Evolutionary conservation across 2,797 vertebrate species (phyloP).

Genomic region (Gorsachius magnificus): DNA sequence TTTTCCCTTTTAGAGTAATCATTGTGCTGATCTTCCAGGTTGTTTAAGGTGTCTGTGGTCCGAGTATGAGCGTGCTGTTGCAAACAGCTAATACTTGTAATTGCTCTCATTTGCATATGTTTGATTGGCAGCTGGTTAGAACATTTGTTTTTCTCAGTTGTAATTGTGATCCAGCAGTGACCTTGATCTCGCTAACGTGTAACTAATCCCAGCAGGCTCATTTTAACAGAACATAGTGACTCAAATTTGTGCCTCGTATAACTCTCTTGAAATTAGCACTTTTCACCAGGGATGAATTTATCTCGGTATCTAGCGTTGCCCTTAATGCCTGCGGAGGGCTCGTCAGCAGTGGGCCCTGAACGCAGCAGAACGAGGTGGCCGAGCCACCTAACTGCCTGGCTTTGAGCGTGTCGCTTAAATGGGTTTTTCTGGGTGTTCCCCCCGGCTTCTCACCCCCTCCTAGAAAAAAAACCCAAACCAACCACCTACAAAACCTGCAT

Average conservation of each 20-base stretch:
- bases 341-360: background rate
- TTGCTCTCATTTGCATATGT: background rate
- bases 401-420: background rate
- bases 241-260: background rate
- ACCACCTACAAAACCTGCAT: background rate
- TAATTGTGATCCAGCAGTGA: background rate
- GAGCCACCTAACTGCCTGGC: background rate
- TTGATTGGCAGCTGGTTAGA: background rate
- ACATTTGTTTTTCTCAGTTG: background rate
- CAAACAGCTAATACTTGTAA: background rate
- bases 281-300: background rate
- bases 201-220: background rate
- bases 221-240: constrained; percentile 7
- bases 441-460: background rate
- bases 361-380: background rate
- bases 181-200: background rate
- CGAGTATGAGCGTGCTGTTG: background rate
- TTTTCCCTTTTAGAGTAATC: background rate
- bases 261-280: constrained; percentile 6
- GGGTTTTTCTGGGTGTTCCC: background rate
- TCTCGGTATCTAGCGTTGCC: background rate
- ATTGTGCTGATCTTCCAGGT: background rate
- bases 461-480: background rate
- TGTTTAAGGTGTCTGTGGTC: background rate
- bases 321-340: background rate